Evolutionary conservation across 1,140 invertebrate species (phyloP), one percentile per base, ranked within the genome.

Genomic region (Zophobas atratus): DNA sequence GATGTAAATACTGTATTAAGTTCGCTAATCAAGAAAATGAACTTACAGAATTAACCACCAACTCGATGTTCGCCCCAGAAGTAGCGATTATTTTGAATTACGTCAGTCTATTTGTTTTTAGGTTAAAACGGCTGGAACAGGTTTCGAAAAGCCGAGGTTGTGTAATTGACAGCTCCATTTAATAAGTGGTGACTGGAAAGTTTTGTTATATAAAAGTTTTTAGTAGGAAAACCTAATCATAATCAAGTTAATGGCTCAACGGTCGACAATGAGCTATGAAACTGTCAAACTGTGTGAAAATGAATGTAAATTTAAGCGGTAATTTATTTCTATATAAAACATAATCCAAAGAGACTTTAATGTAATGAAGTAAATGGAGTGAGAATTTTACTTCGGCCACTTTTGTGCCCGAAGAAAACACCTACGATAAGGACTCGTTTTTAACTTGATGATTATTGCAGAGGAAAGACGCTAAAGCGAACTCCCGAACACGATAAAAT

Each of bases 11-110:
- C 60, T 43, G 60, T 41, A 67, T 67, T 67, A 67, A 67, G 1
- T 43, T 43, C 38, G n/a, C 60, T 67, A 43, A 67, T 67, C 39
- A 67, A 67, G 60, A 67, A 67, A 67, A 67, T 41, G 60, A 67
- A 46, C 39, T 67, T 20, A 43, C 6, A 67, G 20, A 41, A 67
- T 67, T 41, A 67, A 67, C 39, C 60, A 67, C 36, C 8, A 32
- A 67, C 55, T 53, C 35, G 4, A 35, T 38, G 49, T 3, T 3
- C 33, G 5, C 33, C 35, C 35, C 34, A 60, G 36, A 60, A 60
- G 35, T 60, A 60, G 35, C 55, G 2, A 56, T 56, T 34, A 46
- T 46, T 46, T 46, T 46, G 43, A 46, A 33, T 33, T 34, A 1
- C 55, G 49, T 51, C 32, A 2, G 1, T 41, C 35, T 63, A n/a